Conservation (phyloP, 2,113 vertebrate species). For the Cyphomyrus plagiostoma region DNA sequence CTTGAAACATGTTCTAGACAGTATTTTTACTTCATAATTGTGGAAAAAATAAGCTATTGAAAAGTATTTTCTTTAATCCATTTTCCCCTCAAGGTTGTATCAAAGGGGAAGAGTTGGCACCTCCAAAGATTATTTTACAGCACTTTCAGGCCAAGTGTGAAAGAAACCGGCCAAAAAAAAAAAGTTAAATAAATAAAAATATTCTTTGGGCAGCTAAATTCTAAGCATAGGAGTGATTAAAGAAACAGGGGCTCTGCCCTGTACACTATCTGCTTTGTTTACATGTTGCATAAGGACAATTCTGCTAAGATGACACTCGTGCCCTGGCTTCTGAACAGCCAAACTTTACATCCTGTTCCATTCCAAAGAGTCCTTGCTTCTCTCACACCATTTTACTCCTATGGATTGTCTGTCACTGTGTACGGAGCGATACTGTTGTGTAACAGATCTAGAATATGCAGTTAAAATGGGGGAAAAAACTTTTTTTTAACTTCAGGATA, state of each 20-base stretch:
- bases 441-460: neutral
- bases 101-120: constrained; percentile 41
- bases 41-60: constrained; percentile 32
- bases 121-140: constrained; percentile 69
- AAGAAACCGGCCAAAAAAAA: constrained; percentile 49
- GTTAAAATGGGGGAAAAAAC: neutral
- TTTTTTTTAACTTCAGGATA: neutral
- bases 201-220: constrained; percentile 62
- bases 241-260: constrained; percentile 38
- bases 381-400: neutral
- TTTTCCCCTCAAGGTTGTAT: constrained; percentile 46
- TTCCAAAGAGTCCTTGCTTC: neutral
- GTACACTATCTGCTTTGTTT: constrained; percentile 25
- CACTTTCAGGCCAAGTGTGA: constrained; percentile 61
- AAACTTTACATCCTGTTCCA: neutral
- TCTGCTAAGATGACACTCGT: neutral
- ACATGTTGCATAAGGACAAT: neutral
- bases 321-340: neutral
- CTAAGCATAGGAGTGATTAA: constrained; percentile 47
- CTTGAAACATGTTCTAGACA: constrained; percentile 45
- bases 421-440: neutral
- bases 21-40: constrained; percentile 34
- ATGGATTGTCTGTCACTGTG: neutral
- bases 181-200: constrained; percentile 28
- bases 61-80: constrained; percentile 30